Base-by-base conservation (phyloP, 1,140 invertebrate genomes). In the Elysia chlorotica region DNA sequence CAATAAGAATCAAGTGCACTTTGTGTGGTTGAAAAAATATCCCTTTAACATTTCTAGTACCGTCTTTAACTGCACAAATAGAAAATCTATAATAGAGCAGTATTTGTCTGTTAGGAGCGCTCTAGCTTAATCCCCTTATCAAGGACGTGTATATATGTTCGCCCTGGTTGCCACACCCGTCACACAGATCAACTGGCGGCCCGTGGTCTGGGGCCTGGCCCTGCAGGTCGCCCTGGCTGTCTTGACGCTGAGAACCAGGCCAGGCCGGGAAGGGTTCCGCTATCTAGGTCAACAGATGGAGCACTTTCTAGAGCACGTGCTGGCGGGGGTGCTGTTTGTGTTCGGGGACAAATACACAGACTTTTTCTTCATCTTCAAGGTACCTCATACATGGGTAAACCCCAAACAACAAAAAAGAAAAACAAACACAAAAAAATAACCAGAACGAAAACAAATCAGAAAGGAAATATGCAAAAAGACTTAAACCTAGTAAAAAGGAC, bases 221-320 rank as follows among this genome's bases (percentile, higher is more conserved):
- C 85, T 97, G 5, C 97, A 99, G 88, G 94, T 98, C 79, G 28
- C 91, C 0, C 91, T 98, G 65, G 96, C 94, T 0, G 77, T 98
- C 0, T 75, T 96, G 1, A 93, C 95, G 65, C 92, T 98, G 57
- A 90, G 94, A 77, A 97, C 94, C 93, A 81, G 90, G 1, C 86
- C 91, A 25, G 96, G 96, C 0, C 88, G 92, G 38, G 80, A 86
- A 0, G 91, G 94, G n/a, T 92, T 98, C 66, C 83, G 92, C 74
- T 97, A 94, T 78, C 83, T 96, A 59, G 93, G 94, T 1, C 88
- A 92, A 73, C 83, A 90, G 79, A 85, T 91, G 1, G 90, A 92
- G 23, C 90, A 89, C 0, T 97, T 99, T 82, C 85, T 98, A 25
- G 88, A 90, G 6, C 96, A 92, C 82, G 91, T 93, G 0, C 89